Conservation (phyloP, 2,888 invertebrate genomes). For the Clunio marinus region DNA sequence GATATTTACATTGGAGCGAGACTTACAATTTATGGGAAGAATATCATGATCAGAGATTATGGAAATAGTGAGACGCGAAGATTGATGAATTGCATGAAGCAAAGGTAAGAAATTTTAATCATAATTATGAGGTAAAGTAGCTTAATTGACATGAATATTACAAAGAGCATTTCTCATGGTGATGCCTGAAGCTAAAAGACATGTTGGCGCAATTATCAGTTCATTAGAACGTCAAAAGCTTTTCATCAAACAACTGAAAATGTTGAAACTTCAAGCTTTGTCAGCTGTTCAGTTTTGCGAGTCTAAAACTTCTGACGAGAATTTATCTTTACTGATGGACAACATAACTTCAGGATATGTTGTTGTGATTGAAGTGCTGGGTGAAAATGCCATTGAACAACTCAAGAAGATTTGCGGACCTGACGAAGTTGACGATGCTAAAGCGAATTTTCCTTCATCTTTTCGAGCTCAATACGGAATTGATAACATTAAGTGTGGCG, state of each 20-base stretch:
- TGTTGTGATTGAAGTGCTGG: constrained; percentile 48
- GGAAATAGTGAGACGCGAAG: constrained; percentile 65
- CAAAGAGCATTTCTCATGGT: constrained; percentile 71
- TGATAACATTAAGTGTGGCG: constrained; percentile 63
- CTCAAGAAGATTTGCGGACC: constrained; percentile 51
- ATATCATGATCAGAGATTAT: constrained; percentile 68
- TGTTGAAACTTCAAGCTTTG: constrained; percentile 62
- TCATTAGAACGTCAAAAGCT: constrained; percentile 60
- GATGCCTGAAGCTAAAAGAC: constrained; percentile 66
- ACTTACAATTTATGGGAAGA: constrained; percentile 67
- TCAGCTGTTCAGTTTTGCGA: constrained; percentile 62
- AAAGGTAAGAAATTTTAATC: constrained; percentile 56
- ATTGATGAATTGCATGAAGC: constrained; percentile 59
- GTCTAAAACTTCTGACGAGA: constrained; percentile 55
- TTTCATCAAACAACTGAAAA: constrained; percentile 65
- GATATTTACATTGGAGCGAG: constrained; percentile 72
- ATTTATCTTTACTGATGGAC: constrained; percentile 50
- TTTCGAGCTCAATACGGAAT: constrained; percentile 65
- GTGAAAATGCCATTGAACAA: constrained; percentile 48
- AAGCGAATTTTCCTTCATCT: constrained; percentile 54
- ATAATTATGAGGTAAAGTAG: background rate
- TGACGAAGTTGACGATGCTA: constrained; percentile 58
- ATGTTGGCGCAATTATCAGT: constrained; percentile 70
- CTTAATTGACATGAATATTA: constrained; percentile 42
- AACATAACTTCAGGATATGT: constrained; percentile 42